Conservation (phyloP, 2,888 invertebrate species). For the Athalia circularis region DNA sequence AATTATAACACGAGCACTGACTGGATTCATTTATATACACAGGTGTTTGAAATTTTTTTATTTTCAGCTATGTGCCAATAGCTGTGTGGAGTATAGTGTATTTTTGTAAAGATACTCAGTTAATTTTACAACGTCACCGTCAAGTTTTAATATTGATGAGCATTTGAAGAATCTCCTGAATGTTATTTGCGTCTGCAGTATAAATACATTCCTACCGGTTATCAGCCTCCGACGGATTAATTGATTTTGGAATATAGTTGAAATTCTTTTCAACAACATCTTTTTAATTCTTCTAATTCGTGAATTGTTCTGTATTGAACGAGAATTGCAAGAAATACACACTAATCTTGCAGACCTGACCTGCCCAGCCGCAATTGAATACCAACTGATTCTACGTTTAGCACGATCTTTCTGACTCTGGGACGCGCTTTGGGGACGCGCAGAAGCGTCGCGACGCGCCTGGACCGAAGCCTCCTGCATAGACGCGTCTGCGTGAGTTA, state of each 20-base stretch:
- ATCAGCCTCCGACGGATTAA: background rate
- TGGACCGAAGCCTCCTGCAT: background rate
- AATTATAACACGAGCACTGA: too few relatives aligned
- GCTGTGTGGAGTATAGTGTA: too few relatives aligned
- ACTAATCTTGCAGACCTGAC: background rate
- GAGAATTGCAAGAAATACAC: too few relatives aligned
- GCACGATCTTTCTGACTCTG: background rate
- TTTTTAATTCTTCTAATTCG: background rate
- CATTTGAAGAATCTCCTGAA: background rate
- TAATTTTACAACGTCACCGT: too few relatives aligned
- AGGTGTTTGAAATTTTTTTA: too few relatives aligned
- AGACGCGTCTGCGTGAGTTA: slow-evolving; percentile 22
- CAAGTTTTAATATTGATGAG: too few relatives aligned
- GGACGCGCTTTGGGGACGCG: slow-evolving; percentile 13
- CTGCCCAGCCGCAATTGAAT: slow-evolving; percentile 7
- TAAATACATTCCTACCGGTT: slow-evolving; percentile 8
- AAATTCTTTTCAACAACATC: slow-evolving; percentile 23
- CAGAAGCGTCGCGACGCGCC: slow-evolving; percentile 26
- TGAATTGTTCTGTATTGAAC: background rate
- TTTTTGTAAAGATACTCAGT: too few relatives aligned
- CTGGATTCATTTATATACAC: too few relatives aligned
- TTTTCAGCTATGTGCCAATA: too few relatives aligned
- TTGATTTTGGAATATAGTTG: background rate
- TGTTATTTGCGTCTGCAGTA: background rate
- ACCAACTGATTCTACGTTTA: background rate